These are phyloP conservation scores for Eupithecia vulgata DNA, from an alignment of 2,888 invertebrate species.

Conservation along the genomic window DNA sequence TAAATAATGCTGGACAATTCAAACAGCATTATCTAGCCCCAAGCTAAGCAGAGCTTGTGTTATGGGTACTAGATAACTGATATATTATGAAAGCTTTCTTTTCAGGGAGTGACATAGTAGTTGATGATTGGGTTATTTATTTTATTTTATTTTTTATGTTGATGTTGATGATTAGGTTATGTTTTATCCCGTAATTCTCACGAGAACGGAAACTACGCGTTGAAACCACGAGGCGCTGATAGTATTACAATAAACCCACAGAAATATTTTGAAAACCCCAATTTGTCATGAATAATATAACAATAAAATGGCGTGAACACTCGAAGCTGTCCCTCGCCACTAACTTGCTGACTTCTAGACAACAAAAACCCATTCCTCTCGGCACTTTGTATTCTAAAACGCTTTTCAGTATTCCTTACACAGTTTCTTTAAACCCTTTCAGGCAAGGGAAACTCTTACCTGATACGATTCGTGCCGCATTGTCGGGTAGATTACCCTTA, in stretches of 20 bases:
- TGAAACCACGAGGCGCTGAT: no score
- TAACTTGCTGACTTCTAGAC: constrained; percentile 8
- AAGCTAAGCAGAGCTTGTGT: no score
- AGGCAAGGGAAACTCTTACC: constrained; percentile 37
- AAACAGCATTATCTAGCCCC: no score
- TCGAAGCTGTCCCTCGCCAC: not conserved
- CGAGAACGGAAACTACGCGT: no score
- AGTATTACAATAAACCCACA: not conserved
- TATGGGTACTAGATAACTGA: no score
- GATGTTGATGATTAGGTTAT: no score
- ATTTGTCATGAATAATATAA: not conserved
- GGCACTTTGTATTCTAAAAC: constrained; percentile 28
- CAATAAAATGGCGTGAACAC: not conserved
- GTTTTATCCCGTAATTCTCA: no score
- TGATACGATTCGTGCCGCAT: constrained; percentile 29
- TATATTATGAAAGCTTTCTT: no score
- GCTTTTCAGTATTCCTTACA: constrained; percentile 31
- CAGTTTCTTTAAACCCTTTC: constrained; percentile 40
- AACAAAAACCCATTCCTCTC: constrained; percentile 16
- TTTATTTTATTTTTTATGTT: no score
- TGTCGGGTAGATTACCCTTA: constrained; percentile 37
- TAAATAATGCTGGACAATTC: no score
- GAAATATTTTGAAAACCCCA: not conserved
- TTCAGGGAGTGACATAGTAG: no score
- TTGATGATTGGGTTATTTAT: no score